Percentiles rank a stretch among this genome's conserved stretches.
Conservation (phyloP, 2,888 invertebrate species). For the Lasius platythorax region DNA sequence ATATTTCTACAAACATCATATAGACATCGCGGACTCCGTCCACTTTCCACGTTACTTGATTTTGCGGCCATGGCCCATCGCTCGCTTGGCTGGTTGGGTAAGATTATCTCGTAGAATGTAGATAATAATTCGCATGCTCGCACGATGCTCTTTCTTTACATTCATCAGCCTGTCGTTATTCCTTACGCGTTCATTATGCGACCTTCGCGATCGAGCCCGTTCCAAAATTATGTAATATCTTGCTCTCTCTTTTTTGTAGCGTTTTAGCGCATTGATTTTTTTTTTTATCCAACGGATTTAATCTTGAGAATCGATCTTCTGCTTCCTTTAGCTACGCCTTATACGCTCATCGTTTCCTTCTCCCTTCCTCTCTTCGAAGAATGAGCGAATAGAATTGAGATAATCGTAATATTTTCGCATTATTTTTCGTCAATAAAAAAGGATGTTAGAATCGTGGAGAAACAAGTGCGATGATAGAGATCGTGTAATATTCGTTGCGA, state of each 20-base stretch:
- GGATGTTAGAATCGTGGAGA: neutral
- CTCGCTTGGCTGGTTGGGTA: slow-evolving; percentile 18
- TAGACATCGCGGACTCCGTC: too few relatives aligned
- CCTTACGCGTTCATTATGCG: slow-evolving; percentile 25
- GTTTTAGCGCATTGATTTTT: neutral
- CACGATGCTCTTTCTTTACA: neutral
- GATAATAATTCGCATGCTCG: slow-evolving; percentile 42
- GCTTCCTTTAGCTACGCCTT: neutral
- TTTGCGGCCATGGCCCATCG: slow-evolving; percentile 46
- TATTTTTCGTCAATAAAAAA: neutral
- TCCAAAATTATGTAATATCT: slow-evolving; percentile 50
- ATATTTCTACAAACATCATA: neutral
- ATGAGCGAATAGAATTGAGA: neutral
- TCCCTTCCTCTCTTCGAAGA: neutral
- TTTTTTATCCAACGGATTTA: neutral
- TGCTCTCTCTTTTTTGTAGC: neutral
- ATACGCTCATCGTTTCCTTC: neutral
- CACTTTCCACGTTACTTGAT: slow-evolving; percentile 29
- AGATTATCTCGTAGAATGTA: neutral
- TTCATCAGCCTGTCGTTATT: slow-evolving; percentile 28
- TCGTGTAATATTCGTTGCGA: neutral
- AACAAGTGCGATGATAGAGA: neutral
- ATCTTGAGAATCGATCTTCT: neutral
- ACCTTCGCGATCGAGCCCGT: slow-evolving; percentile 20
- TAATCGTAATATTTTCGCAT: neutral